Evolutionary conservation across 2,113 vertebrate genomes (phyloP).

Genomic region (Pelmatolapia mariae): DNA sequence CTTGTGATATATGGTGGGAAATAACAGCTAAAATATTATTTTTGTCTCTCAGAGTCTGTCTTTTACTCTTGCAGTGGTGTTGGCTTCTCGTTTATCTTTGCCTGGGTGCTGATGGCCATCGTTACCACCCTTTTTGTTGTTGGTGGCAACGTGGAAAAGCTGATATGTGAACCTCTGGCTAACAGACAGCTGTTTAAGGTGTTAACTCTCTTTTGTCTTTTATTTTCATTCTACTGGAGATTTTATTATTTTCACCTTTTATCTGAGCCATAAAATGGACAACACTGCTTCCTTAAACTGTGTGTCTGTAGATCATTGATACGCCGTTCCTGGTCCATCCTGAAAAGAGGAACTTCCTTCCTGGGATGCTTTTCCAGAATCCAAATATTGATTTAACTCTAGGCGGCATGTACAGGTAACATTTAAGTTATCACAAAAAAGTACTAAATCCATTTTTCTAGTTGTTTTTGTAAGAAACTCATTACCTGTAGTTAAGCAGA

Average conservation of each 20-base stretch:
- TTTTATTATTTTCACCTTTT: background rate
- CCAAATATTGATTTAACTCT: constrained; percentile 81
- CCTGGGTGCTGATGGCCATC: constrained; percentile 87
- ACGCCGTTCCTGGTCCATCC: constrained; percentile 85
- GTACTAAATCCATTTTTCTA: background rate
- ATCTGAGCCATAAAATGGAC: background rate
- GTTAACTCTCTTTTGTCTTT: background rate
- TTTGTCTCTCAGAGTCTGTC: background rate
- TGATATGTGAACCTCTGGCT: constrained; percentile 90
- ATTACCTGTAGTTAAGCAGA: background rate
- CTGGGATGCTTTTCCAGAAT: constrained; percentile 83
- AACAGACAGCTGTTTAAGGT: constrained; percentile 86
- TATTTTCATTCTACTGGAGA: background rate
- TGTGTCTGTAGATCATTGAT: constrained; percentile 83
- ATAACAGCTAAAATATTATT: background rate
- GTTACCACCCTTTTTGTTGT: constrained; percentile 81
- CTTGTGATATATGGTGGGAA: background rate
- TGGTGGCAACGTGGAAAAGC: constrained; percentile 88
- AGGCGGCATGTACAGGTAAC: constrained; percentile 71
- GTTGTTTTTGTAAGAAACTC: background rate
- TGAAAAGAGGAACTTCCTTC: constrained; percentile 83
- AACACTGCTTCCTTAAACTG: background rate
- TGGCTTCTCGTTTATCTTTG: constrained; percentile 89
- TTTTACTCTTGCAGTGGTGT: constrained; percentile 76
- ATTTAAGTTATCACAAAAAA: background rate